Base-by-base conservation (phyloP, 2,888 invertebrate genomes). In the Lymantria dispar region DNA sequence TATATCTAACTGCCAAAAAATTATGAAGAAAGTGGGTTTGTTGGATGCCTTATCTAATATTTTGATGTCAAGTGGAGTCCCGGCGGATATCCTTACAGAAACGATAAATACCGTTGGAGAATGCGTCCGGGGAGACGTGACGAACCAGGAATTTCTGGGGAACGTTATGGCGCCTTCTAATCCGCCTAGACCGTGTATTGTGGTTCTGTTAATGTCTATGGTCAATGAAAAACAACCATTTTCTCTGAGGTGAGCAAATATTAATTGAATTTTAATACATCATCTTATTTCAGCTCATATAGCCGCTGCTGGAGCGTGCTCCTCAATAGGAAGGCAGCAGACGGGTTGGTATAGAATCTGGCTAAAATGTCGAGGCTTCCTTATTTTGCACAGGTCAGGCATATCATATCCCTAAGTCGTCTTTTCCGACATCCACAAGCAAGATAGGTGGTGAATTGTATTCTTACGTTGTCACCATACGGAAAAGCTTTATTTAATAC, bases 141-240 rank as follows among this genome's bases (percentile, higher is more conserved):
- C 93, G 10, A 99, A 98, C 84, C 99, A 99, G 87, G 97, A 98
- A 69, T 97, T 95, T 75, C 94, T 99, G 66, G 95, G 97, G 0
- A 93, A 95, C 46, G 97, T 99, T 1, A 94, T 96, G 93, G 98
- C 98, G 12, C 98, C 98, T 0, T 97, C 97, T 0, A 96, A 94
- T 67, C 98, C 99, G 7, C 98, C 98, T 2, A 94, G 98, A 50
- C 97, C 99, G 0, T 98, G 98, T 0, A 95, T 99, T 47, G 97
- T 99, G 0, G 97, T 99, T 41, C 92, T 99, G 8, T 88, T 99
- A 8, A 98, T 99, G 97, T 98, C 99, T 0, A 99, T 99, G 98
- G 98, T 98, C 7, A 98, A 99, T 80, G 99, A 99, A 80, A 98
- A 98, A 74, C 99, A 99, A 80, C 96, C 98, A 0, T 96, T 99